A percentile compares a stretch with the other conserved stretches of the same genome.
Conservation (phyloP, 2,888 invertebrate species). For the Allacma fusca region DNA sequence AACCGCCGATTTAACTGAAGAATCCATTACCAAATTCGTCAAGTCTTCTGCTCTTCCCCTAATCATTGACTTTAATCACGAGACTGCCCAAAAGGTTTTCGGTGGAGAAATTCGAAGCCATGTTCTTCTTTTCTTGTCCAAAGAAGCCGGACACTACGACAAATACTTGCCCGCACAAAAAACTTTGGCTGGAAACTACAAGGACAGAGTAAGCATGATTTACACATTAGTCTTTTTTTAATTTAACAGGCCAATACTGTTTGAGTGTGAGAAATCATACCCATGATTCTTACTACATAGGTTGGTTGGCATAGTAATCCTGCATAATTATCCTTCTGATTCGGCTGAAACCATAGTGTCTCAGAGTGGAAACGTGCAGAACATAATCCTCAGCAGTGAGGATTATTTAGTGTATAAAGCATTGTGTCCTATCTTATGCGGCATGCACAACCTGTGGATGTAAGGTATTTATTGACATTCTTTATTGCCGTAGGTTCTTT, state of each 20-base stretch:
- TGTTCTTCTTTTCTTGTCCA: constrained; percentile 92
- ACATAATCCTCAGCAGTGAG: constrained; percentile 43
- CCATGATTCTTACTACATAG: constrained; percentile 33
- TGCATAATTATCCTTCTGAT: constrained; percentile 61
- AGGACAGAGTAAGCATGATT: constrained; percentile 73
- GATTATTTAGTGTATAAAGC: too few relatives aligned
- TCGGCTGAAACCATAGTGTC: constrained; percentile 51
- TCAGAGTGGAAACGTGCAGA: constrained; percentile 61
- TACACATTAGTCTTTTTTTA: constrained; percentile 27
- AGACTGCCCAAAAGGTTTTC: constrained; percentile 97
- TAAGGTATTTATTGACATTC: too few relatives aligned
- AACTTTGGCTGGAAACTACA: constrained; percentile 86
- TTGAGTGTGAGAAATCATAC: neutral
- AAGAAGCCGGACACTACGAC: constrained; percentile 85
- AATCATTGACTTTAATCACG: constrained; percentile 95
- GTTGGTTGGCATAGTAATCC: constrained; percentile 59
- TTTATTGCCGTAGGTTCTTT: constrained; percentile 73
- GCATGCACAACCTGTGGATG: too few relatives aligned
- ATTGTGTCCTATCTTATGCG: too few relatives aligned
- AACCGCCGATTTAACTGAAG: constrained; percentile 74
- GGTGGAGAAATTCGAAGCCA: constrained; percentile 98
- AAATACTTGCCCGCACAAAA: constrained; percentile 79
- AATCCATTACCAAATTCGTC: constrained; percentile 82
- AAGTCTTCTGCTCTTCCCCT: constrained; percentile 84
- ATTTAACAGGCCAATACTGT: constrained; percentile 24